A percentile compares a stretch with the other conserved stretches of the same genome.
Evolutionary conservation across 2,113 vertebrate species (phyloP).

Genomic region (Gobiocypris rarus): DNA sequence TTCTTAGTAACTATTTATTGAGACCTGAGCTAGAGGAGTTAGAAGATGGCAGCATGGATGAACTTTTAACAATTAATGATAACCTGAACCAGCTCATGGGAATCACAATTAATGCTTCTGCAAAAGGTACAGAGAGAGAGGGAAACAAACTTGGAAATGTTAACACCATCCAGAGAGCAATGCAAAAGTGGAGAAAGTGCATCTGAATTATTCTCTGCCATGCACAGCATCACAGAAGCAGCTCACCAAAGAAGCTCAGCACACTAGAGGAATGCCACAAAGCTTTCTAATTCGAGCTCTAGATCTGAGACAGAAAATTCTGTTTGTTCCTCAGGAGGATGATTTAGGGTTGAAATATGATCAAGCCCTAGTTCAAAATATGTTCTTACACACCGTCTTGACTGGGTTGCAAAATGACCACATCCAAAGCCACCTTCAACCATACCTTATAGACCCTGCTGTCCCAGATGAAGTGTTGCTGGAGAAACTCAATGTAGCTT

Average conservation of each 20-base stretch:
- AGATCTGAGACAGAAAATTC: constrained; percentile 16
- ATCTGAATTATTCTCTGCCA: not conserved
- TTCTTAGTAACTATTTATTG: not conserved
- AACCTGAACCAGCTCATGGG: not conserved
- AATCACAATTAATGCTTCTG: not conserved
- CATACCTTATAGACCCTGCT: no score
- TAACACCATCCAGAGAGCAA: not conserved
- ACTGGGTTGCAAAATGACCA: not conserved
- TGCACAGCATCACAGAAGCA: not conserved
- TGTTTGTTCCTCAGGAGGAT: constrained; percentile 3
- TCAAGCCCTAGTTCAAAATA: constrained; percentile 24
- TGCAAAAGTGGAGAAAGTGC: not conserved
- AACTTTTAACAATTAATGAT: not conserved
- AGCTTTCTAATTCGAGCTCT: constrained; percentile 15
- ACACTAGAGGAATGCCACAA: constrained; percentile 1
- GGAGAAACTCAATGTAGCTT: not conserved
- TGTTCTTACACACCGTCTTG: constrained; percentile 31
- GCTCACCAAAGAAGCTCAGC: not conserved
- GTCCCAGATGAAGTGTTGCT: not conserved
- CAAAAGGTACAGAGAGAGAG: not conserved
- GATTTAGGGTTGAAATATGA: no score
- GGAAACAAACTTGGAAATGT: no score
- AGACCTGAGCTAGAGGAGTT: not conserved
- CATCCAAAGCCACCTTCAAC: not conserved
- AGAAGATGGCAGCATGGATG: not conserved